Conservation (phyloP, 1,140 invertebrate species). For the Heliconius himera region DNA sequence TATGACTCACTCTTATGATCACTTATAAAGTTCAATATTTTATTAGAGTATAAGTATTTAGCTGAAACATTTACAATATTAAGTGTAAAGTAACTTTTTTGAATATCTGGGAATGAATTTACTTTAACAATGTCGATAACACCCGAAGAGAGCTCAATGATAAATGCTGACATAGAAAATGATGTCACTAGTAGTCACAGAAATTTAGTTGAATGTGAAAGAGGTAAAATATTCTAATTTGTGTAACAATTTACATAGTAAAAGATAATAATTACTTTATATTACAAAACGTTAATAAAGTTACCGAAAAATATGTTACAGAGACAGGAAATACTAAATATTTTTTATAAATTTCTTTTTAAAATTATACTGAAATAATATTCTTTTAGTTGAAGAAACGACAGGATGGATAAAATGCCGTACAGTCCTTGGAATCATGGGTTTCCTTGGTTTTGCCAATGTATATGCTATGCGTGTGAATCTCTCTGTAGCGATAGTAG, state of each 20-base stretch:
- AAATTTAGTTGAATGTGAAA: conserved; percentile 62
- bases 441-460: conserved; percentile 90
- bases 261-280: not conserved
- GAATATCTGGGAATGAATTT: conserved; percentile 42
- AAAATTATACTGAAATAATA: not conserved
- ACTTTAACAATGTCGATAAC: conserved; percentile 63
- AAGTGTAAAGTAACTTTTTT: not conserved
- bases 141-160: conserved; percentile 70
- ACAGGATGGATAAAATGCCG: conserved; percentile 87
- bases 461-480: conserved; percentile 96
- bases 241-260: not conserved
- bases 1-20: conserved; percentile 38
- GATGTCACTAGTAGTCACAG: conserved; percentile 67
- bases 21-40: not conserved
- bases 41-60: conserved; percentile 15
- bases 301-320: not conserved
- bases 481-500: conserved; percentile 95
- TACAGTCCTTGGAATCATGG: conserved; percentile 89
- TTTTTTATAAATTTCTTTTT: not conserved
- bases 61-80: not conserved
- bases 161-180: conserved; percentile 74
- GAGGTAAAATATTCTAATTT: conserved; percentile 43
- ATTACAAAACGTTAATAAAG: not conserved
- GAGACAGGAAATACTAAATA: not conserved
- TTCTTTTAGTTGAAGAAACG: conserved; percentile 78